These are phyloP conservation scores for Trichomycterus rosablanca DNA, from an alignment of 2,113 vertebrate genomes.

Conservation along the genomic window DNA sequence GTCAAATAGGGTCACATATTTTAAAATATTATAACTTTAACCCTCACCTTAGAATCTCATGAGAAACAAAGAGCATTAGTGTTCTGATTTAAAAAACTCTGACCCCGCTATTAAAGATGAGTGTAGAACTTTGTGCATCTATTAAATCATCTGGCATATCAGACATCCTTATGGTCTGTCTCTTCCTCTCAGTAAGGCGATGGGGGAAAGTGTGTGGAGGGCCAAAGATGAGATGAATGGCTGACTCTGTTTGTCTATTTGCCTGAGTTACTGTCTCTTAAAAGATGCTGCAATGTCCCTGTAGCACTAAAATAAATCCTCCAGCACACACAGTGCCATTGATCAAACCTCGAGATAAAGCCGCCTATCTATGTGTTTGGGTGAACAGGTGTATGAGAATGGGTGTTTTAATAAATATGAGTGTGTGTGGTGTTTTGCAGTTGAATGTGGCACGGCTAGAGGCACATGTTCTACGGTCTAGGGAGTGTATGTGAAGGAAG, in stretches of 20 bases:
- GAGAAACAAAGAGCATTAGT: too few species aligned
- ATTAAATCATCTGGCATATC: too few species aligned
- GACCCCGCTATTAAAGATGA: too few species aligned
- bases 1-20: too few species aligned
- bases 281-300: constrained; percentile 8
- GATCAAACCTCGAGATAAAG: constrained; percentile 16
- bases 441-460: constrained; percentile 7
- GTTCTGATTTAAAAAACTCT: too few species aligned
- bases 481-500: constrained; percentile 27
- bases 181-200: too few species aligned
- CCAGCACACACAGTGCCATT: constrained; percentile 21
- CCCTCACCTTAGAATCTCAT: too few species aligned
- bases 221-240: constrained; percentile 35
- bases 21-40: too few species aligned
- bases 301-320: constrained; percentile 30
- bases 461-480: constrained; percentile 7
- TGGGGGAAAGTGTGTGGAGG: too few species aligned
- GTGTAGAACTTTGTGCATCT: too few species aligned
- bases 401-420: constrained; percentile 1
- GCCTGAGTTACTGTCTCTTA: constrained; percentile 34
- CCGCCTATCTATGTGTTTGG: neutral
- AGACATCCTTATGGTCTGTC: too few species aligned
- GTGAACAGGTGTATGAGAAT: constrained; percentile 1
- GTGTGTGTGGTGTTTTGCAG: constrained; percentile 21
- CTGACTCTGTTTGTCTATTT: constrained; percentile 22